Percentiles rank a stretch among this genome's conserved stretches.
These are phyloP conservation scores for Lithobius niger DNA, from an alignment of 1,140 invertebrate genomes.

Conservation along the genomic window DNA sequence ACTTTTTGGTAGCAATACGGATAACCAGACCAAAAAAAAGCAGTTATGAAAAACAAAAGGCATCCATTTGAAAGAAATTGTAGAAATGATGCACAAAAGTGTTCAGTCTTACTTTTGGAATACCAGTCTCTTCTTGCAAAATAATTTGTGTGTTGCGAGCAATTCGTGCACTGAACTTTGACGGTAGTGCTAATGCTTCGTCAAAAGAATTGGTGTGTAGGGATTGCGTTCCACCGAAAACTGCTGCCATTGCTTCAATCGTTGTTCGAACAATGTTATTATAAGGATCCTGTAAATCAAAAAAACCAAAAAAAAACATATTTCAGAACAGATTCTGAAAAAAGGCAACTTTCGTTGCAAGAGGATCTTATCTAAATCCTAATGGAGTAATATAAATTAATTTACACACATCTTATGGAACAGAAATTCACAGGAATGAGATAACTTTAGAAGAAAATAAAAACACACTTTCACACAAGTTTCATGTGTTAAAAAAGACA, in stretches of 20 bases:
- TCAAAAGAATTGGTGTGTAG: conserved; percentile 53
- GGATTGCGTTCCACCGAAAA: conserved; percentile 53
- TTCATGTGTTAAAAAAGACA: too few species aligned
- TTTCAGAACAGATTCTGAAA: conserved; percentile 6
- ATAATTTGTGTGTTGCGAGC: conserved; percentile 54
- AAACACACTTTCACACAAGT: too few species aligned
- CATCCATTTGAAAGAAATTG: too few species aligned
- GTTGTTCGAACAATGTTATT: conserved; percentile 49
- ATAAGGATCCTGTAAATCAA: conserved; percentile 42
- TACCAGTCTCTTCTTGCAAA: conserved; percentile 50
- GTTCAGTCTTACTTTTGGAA: conserved; percentile 41
- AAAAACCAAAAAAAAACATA: conserved; percentile 4
- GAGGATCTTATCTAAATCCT: too few species aligned
- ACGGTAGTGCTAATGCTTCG: conserved; percentile 48
- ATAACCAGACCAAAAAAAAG: too few species aligned
- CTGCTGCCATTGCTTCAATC: conserved; percentile 49
- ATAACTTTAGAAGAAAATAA: too few species aligned
- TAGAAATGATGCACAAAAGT: too few species aligned
- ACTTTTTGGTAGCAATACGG: too few species aligned
- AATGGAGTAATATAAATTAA: too few species aligned
- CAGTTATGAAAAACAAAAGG: too few species aligned
- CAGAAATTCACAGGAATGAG: too few species aligned
- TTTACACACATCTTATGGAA: too few species aligned
- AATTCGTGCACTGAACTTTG: conserved; percentile 45
- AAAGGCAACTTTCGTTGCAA: neutral